phyloP scores from a whole-genome alignment of 2,797 vertebrate genomes.

The Dendrocincla tyrannina region DNA sequence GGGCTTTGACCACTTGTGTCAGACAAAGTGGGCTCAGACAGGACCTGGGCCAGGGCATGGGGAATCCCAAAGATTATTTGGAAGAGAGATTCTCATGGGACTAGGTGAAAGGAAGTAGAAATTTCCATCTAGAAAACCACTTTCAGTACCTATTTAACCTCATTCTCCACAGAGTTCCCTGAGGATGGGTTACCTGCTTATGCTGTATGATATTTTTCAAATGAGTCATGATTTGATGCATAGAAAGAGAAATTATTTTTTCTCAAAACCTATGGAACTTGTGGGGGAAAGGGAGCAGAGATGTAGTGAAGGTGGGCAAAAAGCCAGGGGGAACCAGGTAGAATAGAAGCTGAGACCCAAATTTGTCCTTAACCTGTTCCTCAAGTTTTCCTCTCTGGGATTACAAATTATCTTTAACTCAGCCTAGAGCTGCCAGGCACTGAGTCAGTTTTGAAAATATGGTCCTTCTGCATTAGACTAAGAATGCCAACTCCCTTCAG shows the following conservation, averaged over 20 bases:
- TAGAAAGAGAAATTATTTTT: neutral
- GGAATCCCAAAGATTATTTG: neutral
- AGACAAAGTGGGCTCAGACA: fast-evolving
- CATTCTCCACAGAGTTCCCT: neutral
- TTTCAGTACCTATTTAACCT: neutral
- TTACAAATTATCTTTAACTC: neutral
- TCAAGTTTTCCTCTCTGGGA: neutral
- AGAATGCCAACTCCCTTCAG: neutral
- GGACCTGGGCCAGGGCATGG: no score
- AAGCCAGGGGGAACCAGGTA: neutral
- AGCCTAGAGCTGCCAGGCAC: neutral
- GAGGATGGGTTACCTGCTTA: neutral
- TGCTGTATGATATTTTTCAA: neutral
- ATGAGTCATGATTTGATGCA: neutral
- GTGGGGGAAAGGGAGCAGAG: fast-evolving
- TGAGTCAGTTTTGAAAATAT: neutral
- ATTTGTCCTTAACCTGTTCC: neutral
- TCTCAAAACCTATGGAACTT: neutral
- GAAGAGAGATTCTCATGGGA: neutral
- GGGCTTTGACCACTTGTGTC: neutral
- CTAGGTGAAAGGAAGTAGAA: neutral
- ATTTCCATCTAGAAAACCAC: neutral
- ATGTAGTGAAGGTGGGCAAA: neutral
- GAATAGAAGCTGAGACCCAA: neutral
- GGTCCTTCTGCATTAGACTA: neutral